Evolutionary conservation across 2,797 vertebrate genomes (phyloP).

Genomic region (Taeniopygia guttata): DNA sequence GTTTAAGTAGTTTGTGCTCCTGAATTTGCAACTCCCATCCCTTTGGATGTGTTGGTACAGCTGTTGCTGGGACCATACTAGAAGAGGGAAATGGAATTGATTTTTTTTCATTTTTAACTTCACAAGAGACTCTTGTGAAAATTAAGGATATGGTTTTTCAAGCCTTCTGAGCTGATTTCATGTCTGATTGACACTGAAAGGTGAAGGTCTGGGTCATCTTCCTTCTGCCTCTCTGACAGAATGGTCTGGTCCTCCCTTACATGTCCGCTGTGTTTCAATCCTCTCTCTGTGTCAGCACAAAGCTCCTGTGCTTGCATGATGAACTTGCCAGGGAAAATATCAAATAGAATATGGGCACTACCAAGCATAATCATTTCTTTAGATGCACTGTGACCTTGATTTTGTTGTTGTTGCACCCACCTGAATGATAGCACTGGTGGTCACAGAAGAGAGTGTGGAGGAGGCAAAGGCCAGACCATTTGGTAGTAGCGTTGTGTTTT

Average conservation of each 20-base stretch:
- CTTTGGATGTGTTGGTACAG: neutral
- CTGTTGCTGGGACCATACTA: neutral
- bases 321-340: neutral
- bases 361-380: neutral
- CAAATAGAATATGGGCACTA: neutral
- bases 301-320: neutral
- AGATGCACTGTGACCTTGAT: neutral
- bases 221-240: neutral
- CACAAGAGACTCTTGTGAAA: neutral
- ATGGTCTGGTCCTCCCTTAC: neutral
- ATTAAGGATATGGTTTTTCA: neutral
- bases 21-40: neutral
- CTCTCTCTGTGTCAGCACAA: neutral
- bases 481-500: neutral
- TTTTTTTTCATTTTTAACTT: neutral
- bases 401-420: neutral
- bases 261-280: neutral
- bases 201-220: neutral
- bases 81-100: neutral
- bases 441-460: neutral
- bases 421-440: neutral
- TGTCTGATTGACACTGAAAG: neutral
- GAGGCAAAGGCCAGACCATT: neutral
- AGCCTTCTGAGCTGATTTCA: neutral
- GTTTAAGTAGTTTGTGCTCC: neutral